phyloP scores from a whole-genome alignment of 2,888 invertebrate species.

The Latrodectus elegans region DNA sequence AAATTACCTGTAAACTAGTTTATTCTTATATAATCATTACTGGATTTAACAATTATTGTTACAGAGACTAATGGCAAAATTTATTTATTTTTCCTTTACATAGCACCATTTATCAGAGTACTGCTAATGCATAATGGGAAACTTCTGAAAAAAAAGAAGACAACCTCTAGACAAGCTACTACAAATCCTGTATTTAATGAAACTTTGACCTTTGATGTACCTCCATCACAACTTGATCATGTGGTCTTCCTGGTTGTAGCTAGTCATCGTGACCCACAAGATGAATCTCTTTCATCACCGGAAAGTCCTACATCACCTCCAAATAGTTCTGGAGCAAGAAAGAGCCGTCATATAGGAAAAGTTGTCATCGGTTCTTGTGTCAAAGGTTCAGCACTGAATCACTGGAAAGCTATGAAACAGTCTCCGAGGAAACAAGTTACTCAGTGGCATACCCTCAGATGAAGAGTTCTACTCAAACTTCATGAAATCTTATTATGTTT shows the following conservation, averaged over 20 bases:
- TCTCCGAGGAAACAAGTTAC: slow-evolving; percentile 70
- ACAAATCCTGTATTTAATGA: slow-evolving; percentile 76
- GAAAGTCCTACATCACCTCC: slow-evolving; percentile 69
- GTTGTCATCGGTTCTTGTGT: slow-evolving; percentile 67
- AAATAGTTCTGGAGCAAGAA: slow-evolving; percentile 41
- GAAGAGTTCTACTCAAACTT: slow-evolving; percentile 16
- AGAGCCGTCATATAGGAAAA: slow-evolving; percentile 68
- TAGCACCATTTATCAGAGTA: slow-evolving; percentile 76
- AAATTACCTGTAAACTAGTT: too few relatives aligned
- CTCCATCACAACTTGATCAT: slow-evolving; percentile 75
- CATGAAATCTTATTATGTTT: background rate
- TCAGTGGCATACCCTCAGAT: slow-evolving; percentile 70
- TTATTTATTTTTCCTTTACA: background rate
- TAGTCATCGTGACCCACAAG: slow-evolving; percentile 67
- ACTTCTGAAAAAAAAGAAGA: slow-evolving; percentile 76
- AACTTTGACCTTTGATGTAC: slow-evolving; percentile 76
- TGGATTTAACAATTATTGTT: too few relatives aligned
- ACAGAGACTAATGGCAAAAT: background rate
- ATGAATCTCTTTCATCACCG: slow-evolving; percentile 63
- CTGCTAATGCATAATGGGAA: slow-evolving; percentile 76
- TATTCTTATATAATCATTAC: too few relatives aligned
- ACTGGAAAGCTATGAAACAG: slow-evolving; percentile 70
- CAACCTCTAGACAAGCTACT: slow-evolving; percentile 73
- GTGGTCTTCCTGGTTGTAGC: slow-evolving; percentile 75
- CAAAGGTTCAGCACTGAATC: slow-evolving; percentile 63